Conservation (phyloP, 2,888 invertebrate species). For the Anoplius nigerrimus region DNA sequence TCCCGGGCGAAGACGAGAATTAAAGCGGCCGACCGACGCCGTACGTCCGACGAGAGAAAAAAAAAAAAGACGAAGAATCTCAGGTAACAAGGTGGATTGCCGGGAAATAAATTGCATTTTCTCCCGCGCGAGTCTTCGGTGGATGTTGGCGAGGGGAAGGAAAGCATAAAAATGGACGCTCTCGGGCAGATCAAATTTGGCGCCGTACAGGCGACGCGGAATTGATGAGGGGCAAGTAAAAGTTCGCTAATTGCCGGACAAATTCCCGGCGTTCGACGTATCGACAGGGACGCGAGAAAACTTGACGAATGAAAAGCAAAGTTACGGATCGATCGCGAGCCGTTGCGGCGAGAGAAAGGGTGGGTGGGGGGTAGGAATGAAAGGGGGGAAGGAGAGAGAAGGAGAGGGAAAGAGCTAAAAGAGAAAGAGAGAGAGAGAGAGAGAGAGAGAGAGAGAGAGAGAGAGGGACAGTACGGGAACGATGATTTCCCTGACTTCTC, state of each 20-base stretch:
- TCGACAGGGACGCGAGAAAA: constrained; percentile 5
- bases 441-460: constrained; percentile 3
- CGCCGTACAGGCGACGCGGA: not conserved
- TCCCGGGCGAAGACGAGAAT: no score
- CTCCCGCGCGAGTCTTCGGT: no score
- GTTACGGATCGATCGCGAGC: not conserved
- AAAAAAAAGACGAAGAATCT: no score
- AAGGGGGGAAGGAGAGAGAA: not conserved
- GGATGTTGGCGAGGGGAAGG: no score
- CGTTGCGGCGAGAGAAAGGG: constrained; percentile 5
- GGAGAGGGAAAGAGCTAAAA: constrained; percentile 3
- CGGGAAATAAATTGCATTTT: no score
- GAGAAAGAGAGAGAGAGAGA: constrained; percentile 9
- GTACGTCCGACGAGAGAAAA: no score
- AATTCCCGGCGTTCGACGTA: not conserved
- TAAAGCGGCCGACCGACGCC: no score
- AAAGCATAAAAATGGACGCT: not conserved
- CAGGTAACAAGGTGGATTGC: no score
- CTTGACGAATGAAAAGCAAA: not conserved
- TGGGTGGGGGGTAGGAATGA: not conserved
- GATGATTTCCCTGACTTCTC: not conserved
- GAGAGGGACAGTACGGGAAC: constrained; percentile 24
- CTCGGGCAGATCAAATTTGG: no score
- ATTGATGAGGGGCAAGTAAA: not conserved
- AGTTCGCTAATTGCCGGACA: constrained; percentile 3